Evolutionary conservation across 2,113 vertebrate species (phyloP).

Genomic region (Myotis lucifugus): DNA sequence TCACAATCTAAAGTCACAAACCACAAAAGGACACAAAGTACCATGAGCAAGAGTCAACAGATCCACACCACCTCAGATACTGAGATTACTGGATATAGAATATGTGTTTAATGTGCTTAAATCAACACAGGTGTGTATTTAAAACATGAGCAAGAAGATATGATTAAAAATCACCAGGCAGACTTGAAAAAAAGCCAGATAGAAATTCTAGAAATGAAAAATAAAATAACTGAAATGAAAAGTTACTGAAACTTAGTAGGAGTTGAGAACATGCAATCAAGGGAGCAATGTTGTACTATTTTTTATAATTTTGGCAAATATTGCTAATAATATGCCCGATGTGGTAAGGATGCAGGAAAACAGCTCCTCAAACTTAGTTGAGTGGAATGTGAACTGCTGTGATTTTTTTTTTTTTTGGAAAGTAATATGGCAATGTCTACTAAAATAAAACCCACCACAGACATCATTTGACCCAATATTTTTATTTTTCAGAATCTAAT

Average conservation of each 20-base stretch:
- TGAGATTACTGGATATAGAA: neutral
- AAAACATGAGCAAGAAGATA: neutral
- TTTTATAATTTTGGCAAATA: neutral
- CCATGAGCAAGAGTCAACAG: neutral
- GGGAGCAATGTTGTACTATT: neutral
- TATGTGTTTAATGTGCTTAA: neutral
- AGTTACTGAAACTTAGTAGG: neutral
- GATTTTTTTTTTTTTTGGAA: neutral
- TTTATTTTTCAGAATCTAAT: neutral
- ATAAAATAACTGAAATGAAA: neutral
- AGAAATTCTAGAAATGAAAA: neutral
- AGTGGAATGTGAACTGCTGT: neutral
- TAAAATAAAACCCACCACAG: neutral
- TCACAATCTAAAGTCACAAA: neutral
- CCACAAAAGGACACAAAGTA: neutral
- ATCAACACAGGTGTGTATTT: neutral
- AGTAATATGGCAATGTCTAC: neutral
- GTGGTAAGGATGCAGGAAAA: neutral
- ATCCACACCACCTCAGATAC: neutral
- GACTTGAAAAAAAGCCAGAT: neutral
- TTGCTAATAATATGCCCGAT: neutral
- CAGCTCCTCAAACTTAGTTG: neutral
- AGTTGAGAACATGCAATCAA: neutral
- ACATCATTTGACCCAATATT: neutral
- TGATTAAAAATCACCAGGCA: neutral